Evolutionary conservation across 2,113 vertebrate species (phyloP), one percentile per base, ranked within the genome.

Genomic region (Epinephelus lanceolatus): DNA sequence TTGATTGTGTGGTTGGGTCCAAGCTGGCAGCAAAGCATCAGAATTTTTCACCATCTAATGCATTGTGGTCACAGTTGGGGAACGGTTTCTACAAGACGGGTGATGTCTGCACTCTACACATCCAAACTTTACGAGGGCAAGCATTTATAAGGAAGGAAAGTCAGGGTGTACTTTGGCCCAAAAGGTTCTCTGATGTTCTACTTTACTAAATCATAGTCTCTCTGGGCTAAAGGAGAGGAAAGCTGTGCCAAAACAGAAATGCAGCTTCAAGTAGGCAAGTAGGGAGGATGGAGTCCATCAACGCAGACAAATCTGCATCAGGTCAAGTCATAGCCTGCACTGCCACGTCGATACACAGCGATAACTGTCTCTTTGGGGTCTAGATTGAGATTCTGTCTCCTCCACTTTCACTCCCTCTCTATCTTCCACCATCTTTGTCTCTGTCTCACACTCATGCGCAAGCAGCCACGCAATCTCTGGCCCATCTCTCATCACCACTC

Each of bases 401-500:
- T 69, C 25, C 59, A 62, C 74, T 82, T 70, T 84, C 67, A 74
- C 62, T 76, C n/a, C 76, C 53, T 69, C 56, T 62, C 37, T 55
- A 12, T 65, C 82, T 69, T 56, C 49, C 71, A 57, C 27, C 51
- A 19, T 51, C 65, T 72, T 11, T 73, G 7, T 66, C n/a, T 25
- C n/a, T 25, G 37, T 56, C 65, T 59, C 51, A 19, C 76, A 27
- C 17, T 53, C 71, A 73, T 1, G 9, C 70, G 90, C 86, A 74
- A 5, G 12, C 37, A 71, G 37, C 62, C 25, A n/a, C 12, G 8
- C 61, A 76, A 60, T 60, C 65, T 71, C 67, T 49, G n/a, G 61
- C 73, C 71, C 78, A 66, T 87, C 71, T 78, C 79, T 90, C 53
- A 77, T 88, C 85, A 73, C 77, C 65, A 15, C 45, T 73, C 63